These are phyloP conservation scores for Orchesella flavescens DNA, from an alignment of 2,888 invertebrate species.

Conservation along the genomic window DNA sequence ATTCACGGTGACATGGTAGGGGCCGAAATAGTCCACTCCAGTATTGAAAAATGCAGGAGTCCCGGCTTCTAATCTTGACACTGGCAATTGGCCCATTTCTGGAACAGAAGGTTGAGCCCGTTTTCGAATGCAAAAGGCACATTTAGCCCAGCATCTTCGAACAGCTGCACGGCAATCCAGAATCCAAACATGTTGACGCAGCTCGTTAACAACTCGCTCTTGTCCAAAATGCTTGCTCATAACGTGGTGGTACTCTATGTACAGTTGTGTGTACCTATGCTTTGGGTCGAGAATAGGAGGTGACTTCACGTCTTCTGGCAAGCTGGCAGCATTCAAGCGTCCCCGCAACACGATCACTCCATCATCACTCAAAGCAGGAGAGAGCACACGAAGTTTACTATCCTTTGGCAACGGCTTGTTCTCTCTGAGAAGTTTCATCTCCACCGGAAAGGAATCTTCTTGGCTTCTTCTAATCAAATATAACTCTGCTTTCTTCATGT, in stretches of 20 bases:
- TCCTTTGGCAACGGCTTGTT: neutral
- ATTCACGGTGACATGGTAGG: neutral
- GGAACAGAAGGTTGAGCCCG: slow-evolving; percentile 17
- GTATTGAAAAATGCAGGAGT: slow-evolving; percentile 31
- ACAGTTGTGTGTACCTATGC: slow-evolving; percentile 7
- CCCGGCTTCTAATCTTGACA: neutral
- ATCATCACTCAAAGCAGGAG: slow-evolving; percentile 20
- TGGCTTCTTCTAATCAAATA: slow-evolving; percentile 4
- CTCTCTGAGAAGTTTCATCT: neutral
- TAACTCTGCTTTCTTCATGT: slow-evolving; percentile 23
- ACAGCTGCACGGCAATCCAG: slow-evolving; percentile 27
- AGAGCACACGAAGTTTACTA: slow-evolving; percentile 5
- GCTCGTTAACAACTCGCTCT: slow-evolving; percentile 18
- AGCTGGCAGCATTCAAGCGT: slow-evolving; percentile 24
- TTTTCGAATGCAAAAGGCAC: slow-evolving; percentile 1
- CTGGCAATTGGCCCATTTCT: slow-evolving; percentile 41
- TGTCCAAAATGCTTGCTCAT: slow-evolving; percentile 20
- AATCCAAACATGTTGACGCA: slow-evolving; percentile 28
- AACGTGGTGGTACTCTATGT: slow-evolving; percentile 7
- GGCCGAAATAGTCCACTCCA: slow-evolving; percentile 49
- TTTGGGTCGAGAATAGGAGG: slow-evolving; percentile 33
- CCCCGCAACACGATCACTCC: slow-evolving; percentile 21
- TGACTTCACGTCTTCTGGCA: neutral
- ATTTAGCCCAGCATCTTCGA: neutral
- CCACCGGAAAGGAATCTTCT: slow-evolving; percentile 28